Conservation (phyloP, 2,113 vertebrate species). For the Phoenicopterus ruber region DNA sequence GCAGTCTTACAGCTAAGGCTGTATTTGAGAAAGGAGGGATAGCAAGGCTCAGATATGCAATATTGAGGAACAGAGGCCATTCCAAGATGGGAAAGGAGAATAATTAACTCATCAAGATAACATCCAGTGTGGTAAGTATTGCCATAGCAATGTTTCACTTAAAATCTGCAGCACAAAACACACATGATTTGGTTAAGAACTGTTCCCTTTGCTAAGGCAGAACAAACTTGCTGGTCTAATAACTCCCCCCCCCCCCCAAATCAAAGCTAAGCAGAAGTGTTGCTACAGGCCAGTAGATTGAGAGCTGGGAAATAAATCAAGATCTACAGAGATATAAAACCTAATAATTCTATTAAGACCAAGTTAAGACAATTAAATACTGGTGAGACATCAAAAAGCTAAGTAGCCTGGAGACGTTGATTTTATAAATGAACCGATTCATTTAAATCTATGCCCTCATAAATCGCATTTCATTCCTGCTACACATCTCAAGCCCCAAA, state of each 20-base stretch:
- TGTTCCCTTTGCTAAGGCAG: background rate
- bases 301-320: constrained; percentile 38
- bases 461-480: background rate
- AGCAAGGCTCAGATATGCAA: background rate
- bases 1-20: background rate
- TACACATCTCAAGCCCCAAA: background rate
- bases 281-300: background rate
- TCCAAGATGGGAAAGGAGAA: background rate
- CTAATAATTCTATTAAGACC: constrained; percentile 47
- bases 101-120: background rate
- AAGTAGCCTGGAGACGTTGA: constrained; percentile 28
- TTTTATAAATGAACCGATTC: constrained; percentile 19
- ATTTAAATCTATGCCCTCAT: background rate
- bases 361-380: constrained; percentile 46
- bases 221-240: background rate
- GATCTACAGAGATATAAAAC: constrained; percentile 26
- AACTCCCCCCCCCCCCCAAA: background rate
- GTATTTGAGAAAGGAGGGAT: background rate
- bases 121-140: background rate
- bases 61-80: background rate
- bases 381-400: constrained; percentile 36
- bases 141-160: background rate
- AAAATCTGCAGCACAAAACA: background rate
- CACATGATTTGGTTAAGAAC: background rate
- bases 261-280: constrained; percentile 1